phyloP scores from a whole-genome alignment of 2,113 vertebrate species.

The Hassar affinis region DNA sequence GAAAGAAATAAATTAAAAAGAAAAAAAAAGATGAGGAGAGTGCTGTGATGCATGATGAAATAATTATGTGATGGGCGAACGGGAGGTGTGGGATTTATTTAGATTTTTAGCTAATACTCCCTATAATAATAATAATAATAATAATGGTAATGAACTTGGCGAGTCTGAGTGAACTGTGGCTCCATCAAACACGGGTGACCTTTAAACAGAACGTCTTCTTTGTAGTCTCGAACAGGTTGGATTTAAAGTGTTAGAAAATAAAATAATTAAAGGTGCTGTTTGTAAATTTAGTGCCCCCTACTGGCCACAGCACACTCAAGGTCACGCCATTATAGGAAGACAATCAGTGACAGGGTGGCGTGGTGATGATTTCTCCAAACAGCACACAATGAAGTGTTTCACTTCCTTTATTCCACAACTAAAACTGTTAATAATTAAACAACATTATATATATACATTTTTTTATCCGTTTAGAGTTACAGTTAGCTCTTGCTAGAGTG shows the following conservation, averaged over 20 bases:
- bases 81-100: neutral
- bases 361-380: neutral
- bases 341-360: neutral
- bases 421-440: neutral
- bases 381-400: no score
- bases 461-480: neutral
- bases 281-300: neutral
- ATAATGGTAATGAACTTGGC: neutral
- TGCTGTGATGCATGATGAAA: neutral
- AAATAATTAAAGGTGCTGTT: neutral
- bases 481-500: neutral
- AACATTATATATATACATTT: neutral
- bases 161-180: neutral
- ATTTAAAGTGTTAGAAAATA: neutral
- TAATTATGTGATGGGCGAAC: neutral
- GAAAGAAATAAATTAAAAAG: slow-evolving; percentile 26
- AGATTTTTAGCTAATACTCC: neutral
- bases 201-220: no score
- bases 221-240: neutral
- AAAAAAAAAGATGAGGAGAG: neutral
- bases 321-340: neutral
- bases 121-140: neutral
- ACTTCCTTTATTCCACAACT: neutral
- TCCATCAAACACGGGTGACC: neutral
- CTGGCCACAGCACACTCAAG: neutral